These are phyloP conservation scores for Oeneis ivallda DNA, from an alignment of 2,888 invertebrate genomes.

Conservation along the genomic window DNA sequence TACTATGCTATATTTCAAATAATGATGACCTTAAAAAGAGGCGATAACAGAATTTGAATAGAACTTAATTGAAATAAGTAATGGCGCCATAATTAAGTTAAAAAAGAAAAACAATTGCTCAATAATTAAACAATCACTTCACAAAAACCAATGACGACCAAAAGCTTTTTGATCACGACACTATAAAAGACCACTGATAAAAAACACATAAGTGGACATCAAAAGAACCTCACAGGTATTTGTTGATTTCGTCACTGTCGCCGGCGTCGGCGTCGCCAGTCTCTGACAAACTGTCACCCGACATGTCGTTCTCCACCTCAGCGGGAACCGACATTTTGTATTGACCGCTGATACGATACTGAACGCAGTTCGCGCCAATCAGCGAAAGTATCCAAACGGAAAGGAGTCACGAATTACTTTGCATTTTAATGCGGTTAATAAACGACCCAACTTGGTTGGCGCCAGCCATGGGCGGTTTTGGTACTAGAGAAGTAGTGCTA, in stretches of 20 bases:
- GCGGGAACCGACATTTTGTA: constrained; percentile 32
- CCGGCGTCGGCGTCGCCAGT: constrained; percentile 46
- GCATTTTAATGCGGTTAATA: constrained; percentile 43
- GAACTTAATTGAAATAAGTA: neutral
- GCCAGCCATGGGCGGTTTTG: neutral
- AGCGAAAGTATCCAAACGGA: constrained; percentile 52
- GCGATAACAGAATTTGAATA: neutral
- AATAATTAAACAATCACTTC: constrained; percentile 3
- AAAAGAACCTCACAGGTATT: constrained; percentile 38
- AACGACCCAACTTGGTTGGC: constrained; percentile 11
- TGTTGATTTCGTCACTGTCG: constrained; percentile 35
- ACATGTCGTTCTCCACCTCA: constrained; percentile 49
- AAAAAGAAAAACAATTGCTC: neutral
- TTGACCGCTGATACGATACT: constrained; percentile 53
- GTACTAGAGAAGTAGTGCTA: neutral
- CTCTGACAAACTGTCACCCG: constrained; percentile 65
- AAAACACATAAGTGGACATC: constrained; percentile 17
- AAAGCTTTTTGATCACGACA: neutral
- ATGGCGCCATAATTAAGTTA: neutral
- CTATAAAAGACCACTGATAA: constrained; percentile 15
- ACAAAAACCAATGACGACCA: constrained; percentile 11
- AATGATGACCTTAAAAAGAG: too few relatives aligned
- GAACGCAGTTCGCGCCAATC: constrained; percentile 44
- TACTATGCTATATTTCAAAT: too few relatives aligned
- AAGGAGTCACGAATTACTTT: constrained; percentile 45